Evolutionary conservation across 92 coral and sea anemone genomes (phyloP).

Genomic region (Micromussa lordhowensis): DNA sequence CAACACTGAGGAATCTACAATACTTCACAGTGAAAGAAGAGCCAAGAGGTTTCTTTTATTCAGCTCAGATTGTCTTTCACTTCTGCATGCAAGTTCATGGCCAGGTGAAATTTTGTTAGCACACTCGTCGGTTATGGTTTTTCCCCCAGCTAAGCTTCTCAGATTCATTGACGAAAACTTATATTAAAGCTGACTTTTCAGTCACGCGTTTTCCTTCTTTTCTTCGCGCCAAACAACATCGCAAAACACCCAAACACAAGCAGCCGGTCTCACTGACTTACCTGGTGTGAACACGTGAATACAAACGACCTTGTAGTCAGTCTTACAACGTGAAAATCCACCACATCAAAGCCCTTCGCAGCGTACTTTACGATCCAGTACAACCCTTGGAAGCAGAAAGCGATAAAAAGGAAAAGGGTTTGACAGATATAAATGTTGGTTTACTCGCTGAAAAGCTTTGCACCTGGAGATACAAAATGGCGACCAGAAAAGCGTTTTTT

Average conservation of each 20-base stretch:
- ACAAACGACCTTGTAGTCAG: background rate
- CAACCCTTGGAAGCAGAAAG: background rate
- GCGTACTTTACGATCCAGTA: background rate
- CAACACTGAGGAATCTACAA: background rate
- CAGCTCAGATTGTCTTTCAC: background rate
- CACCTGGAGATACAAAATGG: constrained; percentile 29
- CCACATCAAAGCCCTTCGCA: background rate
- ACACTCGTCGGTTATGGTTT: background rate
- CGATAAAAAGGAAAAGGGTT: background rate
- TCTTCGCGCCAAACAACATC: background rate
- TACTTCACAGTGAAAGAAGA: background rate
- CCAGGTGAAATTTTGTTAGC: background rate
- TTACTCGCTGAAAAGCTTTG: background rate
- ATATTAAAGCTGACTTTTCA: background rate
- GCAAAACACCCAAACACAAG: background rate
- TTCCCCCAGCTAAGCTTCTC: background rate
- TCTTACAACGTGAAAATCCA: background rate
- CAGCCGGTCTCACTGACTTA: background rate
- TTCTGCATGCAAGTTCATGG: background rate
- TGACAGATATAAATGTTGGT: background rate
- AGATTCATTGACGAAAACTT: background rate
- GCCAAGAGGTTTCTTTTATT: background rate
- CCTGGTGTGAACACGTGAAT: constrained; percentile 27
- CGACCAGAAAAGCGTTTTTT: background rate
- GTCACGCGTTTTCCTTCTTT: background rate